phyloP scores from a whole-genome alignment of 1,140 invertebrate genomes.

The Solenopsis invicta region DNA sequence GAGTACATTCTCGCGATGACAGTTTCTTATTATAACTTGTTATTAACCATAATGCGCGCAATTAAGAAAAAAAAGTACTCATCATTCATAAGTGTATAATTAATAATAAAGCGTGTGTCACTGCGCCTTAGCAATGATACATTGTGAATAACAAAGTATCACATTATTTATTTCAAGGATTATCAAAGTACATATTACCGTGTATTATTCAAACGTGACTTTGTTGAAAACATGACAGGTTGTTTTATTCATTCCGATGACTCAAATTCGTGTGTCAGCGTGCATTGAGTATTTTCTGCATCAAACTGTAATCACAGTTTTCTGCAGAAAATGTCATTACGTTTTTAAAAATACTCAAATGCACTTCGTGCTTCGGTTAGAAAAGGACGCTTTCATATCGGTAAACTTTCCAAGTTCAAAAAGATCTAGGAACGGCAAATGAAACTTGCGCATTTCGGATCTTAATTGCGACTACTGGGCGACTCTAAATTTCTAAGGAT shows the following conservation, averaged over 20 bases:
- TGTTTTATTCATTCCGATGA: not conserved
- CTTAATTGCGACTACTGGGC: slow-evolving; percentile 21
- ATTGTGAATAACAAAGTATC: not conserved
- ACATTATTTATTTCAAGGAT: not conserved
- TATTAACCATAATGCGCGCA: slow-evolving; percentile 8
- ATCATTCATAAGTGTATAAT: slow-evolving; percentile 2
- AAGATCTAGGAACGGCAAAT: not conserved
- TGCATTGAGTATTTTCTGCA: not conserved
- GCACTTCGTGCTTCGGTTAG: not conserved
- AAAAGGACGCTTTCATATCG: not conserved
- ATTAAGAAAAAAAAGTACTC: slow-evolving; percentile 12
- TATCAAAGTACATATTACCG: not conserved
- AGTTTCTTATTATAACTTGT: not conserved
- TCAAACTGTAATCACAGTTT: not conserved
- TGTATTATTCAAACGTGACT: not conserved
- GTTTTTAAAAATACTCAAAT: not conserved
- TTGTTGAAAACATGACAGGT: not conserved
- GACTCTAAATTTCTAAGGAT: slow-evolving; percentile 55
- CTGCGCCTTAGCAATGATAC: not conserved
- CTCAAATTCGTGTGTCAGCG: not conserved
- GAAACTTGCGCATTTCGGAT: slow-evolving; percentile 8
- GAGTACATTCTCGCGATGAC: slow-evolving; percentile 12
- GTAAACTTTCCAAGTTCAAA: not conserved
- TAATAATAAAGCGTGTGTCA: slow-evolving; percentile 17
- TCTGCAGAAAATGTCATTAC: not conserved